Evolutionary conservation across 2,888 invertebrate species (phyloP).

Genomic region (Fissipunctia ypsillon): DNA sequence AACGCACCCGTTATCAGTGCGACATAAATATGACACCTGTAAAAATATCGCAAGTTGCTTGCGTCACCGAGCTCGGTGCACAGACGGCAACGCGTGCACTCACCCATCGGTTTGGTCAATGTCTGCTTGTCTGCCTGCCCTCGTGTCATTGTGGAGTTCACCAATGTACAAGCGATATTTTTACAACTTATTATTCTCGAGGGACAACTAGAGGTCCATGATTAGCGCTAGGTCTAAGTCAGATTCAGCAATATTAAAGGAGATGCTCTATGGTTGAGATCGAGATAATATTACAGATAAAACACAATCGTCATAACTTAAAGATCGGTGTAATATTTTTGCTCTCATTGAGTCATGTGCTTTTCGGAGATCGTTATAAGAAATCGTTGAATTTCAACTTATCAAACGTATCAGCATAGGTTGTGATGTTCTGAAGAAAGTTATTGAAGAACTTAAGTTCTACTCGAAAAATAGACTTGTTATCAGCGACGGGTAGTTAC

Average conservation of each 20-base stretch:
- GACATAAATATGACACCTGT: conserved; percentile 75
- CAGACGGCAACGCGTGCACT: conserved; percentile 42
- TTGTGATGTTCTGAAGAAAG: background rate
- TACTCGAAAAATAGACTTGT: conserved; percentile 6
- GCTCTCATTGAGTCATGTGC: background rate
- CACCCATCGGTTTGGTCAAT: conserved; percentile 36
- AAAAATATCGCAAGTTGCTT: conserved; percentile 67
- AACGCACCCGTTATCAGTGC: conserved; percentile 72
- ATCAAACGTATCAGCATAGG: background rate
- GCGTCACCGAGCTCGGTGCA: conserved; percentile 37
- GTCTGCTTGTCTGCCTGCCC: conserved; percentile 22
- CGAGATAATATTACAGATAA: background rate
- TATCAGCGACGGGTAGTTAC: conserved; percentile 8
- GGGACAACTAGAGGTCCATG: background rate
- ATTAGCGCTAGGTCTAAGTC: background rate
- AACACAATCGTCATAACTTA: background rate
- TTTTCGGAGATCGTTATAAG: background rate
- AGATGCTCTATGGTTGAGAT: background rate
- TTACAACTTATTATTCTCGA: background rate
- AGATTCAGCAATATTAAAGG: background rate
- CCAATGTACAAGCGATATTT: background rate
- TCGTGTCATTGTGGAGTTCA: conserved; percentile 22
- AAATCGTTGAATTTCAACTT: background rate
- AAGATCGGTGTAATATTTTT: background rate
- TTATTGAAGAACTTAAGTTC: background rate